phyloP scores from a whole-genome alignment of 2,113 vertebrate genomes.

The Xiphophorus couchianus region DNA sequence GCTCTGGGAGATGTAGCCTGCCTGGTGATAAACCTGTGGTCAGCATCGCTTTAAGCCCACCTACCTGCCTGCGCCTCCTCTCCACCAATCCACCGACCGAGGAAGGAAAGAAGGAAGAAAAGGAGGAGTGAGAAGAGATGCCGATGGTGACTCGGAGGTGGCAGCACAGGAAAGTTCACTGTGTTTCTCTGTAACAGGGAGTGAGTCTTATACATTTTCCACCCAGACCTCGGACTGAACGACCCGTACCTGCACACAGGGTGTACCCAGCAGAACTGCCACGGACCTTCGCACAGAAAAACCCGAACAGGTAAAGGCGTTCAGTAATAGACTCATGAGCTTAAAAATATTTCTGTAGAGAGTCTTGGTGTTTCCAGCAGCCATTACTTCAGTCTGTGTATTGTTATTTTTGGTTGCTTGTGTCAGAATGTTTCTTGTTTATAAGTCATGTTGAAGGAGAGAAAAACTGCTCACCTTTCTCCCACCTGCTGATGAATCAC shows the following conservation, averaged over 20 bases:
- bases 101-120: constrained; percentile 12
- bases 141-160: constrained; percentile 51
- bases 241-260: constrained; percentile 13
- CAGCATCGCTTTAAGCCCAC: constrained; percentile 30
- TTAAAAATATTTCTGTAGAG: neutral
- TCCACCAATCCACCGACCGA: constrained; percentile 15
- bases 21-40: neutral
- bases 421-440: neutral
- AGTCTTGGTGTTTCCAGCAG: neutral
- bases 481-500: constrained; percentile 14
- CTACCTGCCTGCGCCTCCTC: constrained; percentile 27
- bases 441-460: neutral
- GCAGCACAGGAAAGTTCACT: constrained; percentile 44
- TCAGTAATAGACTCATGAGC: constrained; percentile 4
- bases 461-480: neutral
- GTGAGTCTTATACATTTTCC: neutral
- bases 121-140: constrained; percentile 47
- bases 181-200: constrained; percentile 11
- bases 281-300: constrained; percentile 8
- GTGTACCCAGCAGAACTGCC: neutral
- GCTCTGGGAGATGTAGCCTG: constrained; percentile 49
- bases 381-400: neutral
- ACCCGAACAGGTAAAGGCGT: constrained; percentile 59
- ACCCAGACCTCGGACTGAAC: constrained; percentile 1
- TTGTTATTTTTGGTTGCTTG: neutral